Base-by-base conservation (phyloP, 2,797 vertebrate species). In the Scleropages formosus region DNA sequence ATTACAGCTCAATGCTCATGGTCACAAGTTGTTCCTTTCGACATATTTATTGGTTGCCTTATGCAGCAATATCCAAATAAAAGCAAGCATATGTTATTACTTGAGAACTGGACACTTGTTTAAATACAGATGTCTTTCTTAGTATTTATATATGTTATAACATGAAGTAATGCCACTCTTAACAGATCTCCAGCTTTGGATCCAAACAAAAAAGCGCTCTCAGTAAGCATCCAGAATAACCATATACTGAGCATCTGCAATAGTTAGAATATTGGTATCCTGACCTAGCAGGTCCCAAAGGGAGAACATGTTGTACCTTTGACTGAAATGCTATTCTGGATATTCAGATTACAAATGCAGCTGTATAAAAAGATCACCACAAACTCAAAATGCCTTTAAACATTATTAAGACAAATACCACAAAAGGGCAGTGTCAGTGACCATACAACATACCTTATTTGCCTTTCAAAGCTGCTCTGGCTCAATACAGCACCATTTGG, bases 41-140 rank as follows among this genome's bases (percentile, higher is more conserved):
- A 47, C 73, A 56, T 56, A 66, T 65, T 65, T 66, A 66, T 74
- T 47, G 61, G 18, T 18, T 66, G 62, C 66, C 24, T 74, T 8
- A 51, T 24, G 49, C 44, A 66, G 49, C 65, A 67, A 67, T 44
- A 53, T 56, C 73, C 65, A 74, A 56, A 74, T 65, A 66, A 74
- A 74, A 65, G 16, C 62, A 58, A 74, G 26, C 47, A 16, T 13
- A 44, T 58, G 53, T 66, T 53, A 66, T 31, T 15, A 51, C 24
- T 70, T 53, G 22, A 47, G 12, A 1, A 15, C n/a, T 39, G 31
- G 31, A 49, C 44, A 15, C 18, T 8, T 0, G 10, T 44, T 64
- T 56, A 51, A 74, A 63, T 31, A 46, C 15, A 27, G 18, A 65
- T 8, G 62, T 44, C 73, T 53, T 27, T 49, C 72, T 56, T 26